Conservation (phyloP, 2,113 vertebrate genomes). For the Tricholaema leucomelas region DNA sequence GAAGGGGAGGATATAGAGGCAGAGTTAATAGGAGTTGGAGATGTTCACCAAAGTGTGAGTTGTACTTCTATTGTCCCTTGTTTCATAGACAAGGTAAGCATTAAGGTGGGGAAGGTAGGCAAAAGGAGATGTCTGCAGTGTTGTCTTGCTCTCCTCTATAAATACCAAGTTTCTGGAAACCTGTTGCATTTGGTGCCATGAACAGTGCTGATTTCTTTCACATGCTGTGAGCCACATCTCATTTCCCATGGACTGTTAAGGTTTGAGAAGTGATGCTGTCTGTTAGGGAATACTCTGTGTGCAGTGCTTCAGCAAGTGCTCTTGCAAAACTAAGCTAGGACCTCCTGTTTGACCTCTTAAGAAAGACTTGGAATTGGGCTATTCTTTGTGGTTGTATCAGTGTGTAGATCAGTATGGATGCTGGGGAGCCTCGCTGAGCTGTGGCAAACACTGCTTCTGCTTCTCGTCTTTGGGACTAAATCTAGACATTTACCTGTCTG, state of each 20-base stretch:
- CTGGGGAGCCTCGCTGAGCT: background rate
- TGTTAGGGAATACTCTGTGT: background rate
- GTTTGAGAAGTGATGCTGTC: background rate
- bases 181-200: background rate
- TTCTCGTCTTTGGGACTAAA: background rate
- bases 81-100: background rate
- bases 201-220: background rate
- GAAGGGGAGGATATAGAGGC: background rate
- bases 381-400: background rate
- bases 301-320: background rate
- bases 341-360: background rate
- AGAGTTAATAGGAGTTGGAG: background rate
- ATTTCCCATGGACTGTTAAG: background rate
- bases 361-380: background rate
- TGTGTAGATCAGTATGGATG: background rate
- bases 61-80: background rate
- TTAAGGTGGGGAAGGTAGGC: background rate
- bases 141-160: background rate
- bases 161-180: background rate
- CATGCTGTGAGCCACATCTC: background rate
- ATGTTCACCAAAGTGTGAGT: background rate
- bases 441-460: background rate
- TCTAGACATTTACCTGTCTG: background rate
- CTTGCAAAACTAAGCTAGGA: background rate
- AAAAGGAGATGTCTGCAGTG: background rate